Conservation (phyloP, 2,797 vertebrate species). For the Premnoplex brunnescens region DNA sequence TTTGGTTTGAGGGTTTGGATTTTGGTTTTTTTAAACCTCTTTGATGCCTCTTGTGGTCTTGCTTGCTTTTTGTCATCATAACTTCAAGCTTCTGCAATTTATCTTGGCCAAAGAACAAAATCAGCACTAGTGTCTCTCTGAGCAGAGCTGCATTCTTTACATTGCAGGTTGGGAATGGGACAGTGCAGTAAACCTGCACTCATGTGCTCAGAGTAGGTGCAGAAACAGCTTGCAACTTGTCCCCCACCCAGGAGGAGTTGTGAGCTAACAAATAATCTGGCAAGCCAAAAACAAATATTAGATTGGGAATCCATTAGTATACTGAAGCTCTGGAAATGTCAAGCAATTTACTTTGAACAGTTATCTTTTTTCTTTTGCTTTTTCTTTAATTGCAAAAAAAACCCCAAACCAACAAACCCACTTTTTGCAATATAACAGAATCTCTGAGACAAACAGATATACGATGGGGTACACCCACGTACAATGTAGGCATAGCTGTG, state of each 20-base stretch:
- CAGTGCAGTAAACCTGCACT: neutral
- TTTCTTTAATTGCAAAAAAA: neutral
- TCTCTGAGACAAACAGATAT: neutral
- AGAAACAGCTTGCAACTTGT: neutral
- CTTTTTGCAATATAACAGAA: neutral
- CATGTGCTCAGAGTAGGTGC: fast-evolving
- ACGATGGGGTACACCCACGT: fast-evolving
- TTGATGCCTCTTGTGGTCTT: neutral
- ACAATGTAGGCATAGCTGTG: neutral
- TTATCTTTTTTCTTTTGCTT: neutral
- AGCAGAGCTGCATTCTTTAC: neutral
- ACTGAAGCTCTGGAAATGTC: neutral
- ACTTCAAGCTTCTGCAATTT: neutral
- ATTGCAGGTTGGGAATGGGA: neutral
- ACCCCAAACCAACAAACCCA: neutral
- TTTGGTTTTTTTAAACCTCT: neutral
- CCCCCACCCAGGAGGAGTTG: neutral
- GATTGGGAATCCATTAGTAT: neutral
- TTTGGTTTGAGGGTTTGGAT: neutral
- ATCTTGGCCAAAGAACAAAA: neutral
- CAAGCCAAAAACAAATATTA: neutral
- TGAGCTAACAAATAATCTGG: neutral
- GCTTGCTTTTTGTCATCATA: neutral
- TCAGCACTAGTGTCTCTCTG: neutral
- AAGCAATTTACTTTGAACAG: neutral